phyloP scores from a whole-genome alignment of 2,113 vertebrate species.

The Pollachius pollachius region DNA sequence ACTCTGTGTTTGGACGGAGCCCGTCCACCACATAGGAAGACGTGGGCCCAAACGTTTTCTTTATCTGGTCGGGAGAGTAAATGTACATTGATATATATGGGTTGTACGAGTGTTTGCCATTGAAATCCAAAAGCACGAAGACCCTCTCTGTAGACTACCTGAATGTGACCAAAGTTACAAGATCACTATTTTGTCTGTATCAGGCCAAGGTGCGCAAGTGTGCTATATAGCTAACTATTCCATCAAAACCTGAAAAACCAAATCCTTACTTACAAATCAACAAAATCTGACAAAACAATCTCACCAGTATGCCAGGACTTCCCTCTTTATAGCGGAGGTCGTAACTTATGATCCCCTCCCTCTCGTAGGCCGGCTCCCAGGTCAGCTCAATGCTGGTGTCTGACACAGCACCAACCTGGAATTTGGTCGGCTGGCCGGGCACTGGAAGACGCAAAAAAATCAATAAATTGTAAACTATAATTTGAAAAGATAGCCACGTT shows the following conservation, averaged over 20 bases:
- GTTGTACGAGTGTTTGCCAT: not conserved
- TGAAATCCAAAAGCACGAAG: not conserved
- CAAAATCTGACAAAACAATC: constrained; percentile 3
- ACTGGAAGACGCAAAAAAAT: constrained; percentile 70
- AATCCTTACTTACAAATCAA: not conserved
- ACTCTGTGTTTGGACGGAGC: constrained; percentile 92
- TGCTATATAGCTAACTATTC: not conserved
- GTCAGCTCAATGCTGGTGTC: constrained; percentile 90
- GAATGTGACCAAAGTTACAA: not conserved
- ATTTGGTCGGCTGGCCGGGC: constrained; percentile 93
- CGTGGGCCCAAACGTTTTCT: constrained; percentile 83
- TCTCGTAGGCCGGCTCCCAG: constrained; percentile 87
- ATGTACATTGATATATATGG: not conserved
- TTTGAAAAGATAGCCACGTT: not conserved
- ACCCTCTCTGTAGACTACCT: not conserved
- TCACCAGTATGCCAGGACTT: constrained; percentile 80
- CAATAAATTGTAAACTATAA: too few species aligned
- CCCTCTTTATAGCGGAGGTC: constrained; percentile 87
- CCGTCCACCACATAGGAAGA: constrained; percentile 85
- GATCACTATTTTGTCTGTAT: not conserved
- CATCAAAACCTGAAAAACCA: not conserved
- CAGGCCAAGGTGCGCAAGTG: not conserved
- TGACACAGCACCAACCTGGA: constrained; percentile 87
- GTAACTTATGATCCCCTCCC: constrained; percentile 90
- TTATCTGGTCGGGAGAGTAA: constrained; percentile 73